A percentile compares a stretch with the other conserved stretches of the same genome.
Conservation (phyloP, 1,140 invertebrate genomes). For the Piezodorus guildinii region DNA sequence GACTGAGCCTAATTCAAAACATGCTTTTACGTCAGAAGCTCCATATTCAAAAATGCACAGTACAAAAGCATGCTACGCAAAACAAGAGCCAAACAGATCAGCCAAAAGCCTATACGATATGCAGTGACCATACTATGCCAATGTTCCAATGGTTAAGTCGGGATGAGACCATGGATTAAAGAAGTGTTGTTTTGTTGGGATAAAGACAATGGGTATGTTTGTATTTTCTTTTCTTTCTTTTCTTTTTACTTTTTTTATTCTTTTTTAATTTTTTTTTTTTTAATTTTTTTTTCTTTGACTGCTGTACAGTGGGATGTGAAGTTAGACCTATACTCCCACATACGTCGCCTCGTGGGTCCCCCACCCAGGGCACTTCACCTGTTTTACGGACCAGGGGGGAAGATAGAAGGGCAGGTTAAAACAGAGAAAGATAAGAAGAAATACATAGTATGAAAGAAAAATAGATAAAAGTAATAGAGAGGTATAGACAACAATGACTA, state of each 20-base stretch:
- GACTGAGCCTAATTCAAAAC: not conserved
- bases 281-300: no score
- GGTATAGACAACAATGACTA: constrained; percentile 15
- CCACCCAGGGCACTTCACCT: constrained; percentile 18
- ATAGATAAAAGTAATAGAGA: not conserved
- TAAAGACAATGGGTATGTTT: no score
- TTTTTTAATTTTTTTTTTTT: no score
- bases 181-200: no score
- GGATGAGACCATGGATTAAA: constrained; percentile 8
- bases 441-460: constrained; percentile 9
- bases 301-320: no score
- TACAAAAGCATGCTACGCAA: not conserved
- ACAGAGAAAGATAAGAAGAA: constrained; percentile 6
- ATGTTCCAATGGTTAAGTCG: constrained; percentile 5
- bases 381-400: constrained; percentile 17
- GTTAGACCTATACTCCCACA: not conserved
- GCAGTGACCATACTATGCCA: not conserved
- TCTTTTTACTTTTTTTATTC: no score
- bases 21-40: not conserved
- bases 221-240: no score
- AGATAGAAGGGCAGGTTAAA: not conserved
- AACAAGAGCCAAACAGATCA: not conserved
- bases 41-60: not conserved
- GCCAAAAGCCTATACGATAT: constrained; percentile 6
- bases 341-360: constrained; percentile 14